A percentile compares a stretch with the other conserved stretches of the same genome.
Conservation (phyloP, 2,797 vertebrate species). For the Taeniopygia guttata region DNA sequence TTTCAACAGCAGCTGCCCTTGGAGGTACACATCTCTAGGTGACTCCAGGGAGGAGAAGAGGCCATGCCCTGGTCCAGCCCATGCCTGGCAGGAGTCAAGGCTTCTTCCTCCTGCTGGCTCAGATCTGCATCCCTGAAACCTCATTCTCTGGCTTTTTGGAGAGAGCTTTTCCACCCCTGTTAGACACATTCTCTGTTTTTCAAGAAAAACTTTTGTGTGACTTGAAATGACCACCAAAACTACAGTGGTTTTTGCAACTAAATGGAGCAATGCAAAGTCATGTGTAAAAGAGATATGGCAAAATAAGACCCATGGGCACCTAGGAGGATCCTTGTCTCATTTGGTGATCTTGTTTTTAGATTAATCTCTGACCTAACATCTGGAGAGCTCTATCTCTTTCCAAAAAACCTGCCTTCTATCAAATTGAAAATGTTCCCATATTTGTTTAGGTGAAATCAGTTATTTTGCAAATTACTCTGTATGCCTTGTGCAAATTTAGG, state of each 20-base stretch:
- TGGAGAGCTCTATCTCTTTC: not conserved
- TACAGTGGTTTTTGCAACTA: not conserved
- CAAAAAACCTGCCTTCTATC: not conserved
- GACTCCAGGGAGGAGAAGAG: not conserved
- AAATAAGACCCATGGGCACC: not conserved
- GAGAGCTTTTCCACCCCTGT: not conserved
- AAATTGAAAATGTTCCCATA: not conserved
- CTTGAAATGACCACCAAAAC: not conserved
- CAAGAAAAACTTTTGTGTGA: not conserved
- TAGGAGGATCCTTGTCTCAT: not conserved
- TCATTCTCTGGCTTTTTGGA: not conserved
- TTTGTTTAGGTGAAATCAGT: conserved; percentile 35
- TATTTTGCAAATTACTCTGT: not conserved
- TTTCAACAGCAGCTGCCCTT: too few relatives aligned
- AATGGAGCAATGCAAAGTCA: not conserved
- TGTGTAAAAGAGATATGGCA: not conserved
- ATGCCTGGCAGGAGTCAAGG: not conserved
- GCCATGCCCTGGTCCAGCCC: not conserved
- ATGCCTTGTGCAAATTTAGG: not conserved
- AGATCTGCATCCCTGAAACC: not conserved
- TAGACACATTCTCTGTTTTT: not conserved
- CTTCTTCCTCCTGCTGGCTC: rapidly evolving
- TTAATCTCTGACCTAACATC: not conserved
- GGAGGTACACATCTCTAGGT: rapidly evolving
- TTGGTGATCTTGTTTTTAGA: not conserved